Evolutionary conservation across 2,888 invertebrate genomes (phyloP).

Genomic region (Timema cristinae): DNA sequence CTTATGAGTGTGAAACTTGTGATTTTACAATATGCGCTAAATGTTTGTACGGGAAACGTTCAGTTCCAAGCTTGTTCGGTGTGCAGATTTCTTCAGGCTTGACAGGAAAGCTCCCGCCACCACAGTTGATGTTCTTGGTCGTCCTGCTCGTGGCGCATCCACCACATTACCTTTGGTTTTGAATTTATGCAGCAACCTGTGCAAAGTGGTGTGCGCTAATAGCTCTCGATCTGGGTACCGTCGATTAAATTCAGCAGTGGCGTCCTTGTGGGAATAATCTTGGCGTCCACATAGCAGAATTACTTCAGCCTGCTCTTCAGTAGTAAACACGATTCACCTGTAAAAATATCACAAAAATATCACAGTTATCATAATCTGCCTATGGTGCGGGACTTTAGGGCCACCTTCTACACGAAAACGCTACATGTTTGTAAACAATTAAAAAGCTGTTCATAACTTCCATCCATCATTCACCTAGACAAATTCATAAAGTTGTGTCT

Average conservation of each 20-base stretch:
- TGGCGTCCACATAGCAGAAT: background rate
- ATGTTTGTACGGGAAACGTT: background rate
- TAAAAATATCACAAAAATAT: too few relatives aligned
- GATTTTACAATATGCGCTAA: slow-evolving; percentile 10
- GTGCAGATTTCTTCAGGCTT: slow-evolving; percentile 3
- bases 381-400: too few relatives aligned
- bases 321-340: too few relatives aligned
- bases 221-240: slow-evolving; percentile 9
- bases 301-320: background rate
- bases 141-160: slow-evolving; percentile 6
- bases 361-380: too few relatives aligned
- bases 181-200: too few relatives aligned
- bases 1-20: slow-evolving; percentile 1
- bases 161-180: slow-evolving; percentile 18
- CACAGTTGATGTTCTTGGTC: slow-evolving; percentile 7
- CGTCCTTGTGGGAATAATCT: background rate
- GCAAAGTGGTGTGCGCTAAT: slow-evolving; percentile 5
- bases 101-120: background rate
- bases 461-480: too few relatives aligned
- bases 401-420: too few relatives aligned
- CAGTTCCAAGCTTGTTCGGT: slow-evolving; percentile 10
- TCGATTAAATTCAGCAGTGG: slow-evolving; percentile 8
- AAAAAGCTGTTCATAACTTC: too few relatives aligned
- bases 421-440: too few relatives aligned
- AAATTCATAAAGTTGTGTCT: too few relatives aligned